Evolutionary conservation across 2,888 invertebrate species (phyloP).

Genomic region (Drosophila prostipennis): DNA sequence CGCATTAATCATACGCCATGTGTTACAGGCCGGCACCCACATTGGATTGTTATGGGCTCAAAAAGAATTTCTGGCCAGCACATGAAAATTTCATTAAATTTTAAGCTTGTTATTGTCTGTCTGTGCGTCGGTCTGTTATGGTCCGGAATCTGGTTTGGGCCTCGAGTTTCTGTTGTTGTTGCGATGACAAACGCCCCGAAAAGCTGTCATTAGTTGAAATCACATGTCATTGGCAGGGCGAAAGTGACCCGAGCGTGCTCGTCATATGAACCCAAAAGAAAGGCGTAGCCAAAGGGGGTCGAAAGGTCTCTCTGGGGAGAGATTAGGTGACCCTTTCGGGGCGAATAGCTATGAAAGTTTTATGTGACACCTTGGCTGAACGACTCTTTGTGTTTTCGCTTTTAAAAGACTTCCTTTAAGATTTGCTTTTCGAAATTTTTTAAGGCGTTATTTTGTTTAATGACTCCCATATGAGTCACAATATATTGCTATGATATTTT

Average conservation of each 20-base stretch:
- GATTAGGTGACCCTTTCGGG: background rate
- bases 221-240: constrained; percentile 72
- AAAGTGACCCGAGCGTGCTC: constrained; percentile 56
- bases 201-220: constrained; percentile 77
- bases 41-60: constrained; percentile 18
- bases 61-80: constrained; percentile 24
- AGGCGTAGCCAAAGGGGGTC: constrained; percentile 10
- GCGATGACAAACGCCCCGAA: constrained; percentile 53
- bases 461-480: background rate
- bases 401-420: background rate
- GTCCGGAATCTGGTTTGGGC: constrained; percentile 10
- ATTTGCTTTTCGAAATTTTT: constrained; percentile 1
- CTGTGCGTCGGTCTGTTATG: constrained; percentile 15
- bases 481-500: too few species aligned
- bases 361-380: constrained; percentile 9
- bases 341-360: constrained; percentile 13
- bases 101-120: constrained; percentile 49
- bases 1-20: constrained; percentile 73
- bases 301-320: background rate
- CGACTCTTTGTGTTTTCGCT: background rate
- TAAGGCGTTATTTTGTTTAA: background rate
- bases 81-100: constrained; percentile 68
- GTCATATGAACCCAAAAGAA: constrained; percentile 32
- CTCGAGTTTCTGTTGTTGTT: constrained; percentile 29
- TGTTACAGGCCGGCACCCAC: constrained; percentile 24